Evolutionary conservation across 2,113 vertebrate species (phyloP).

Genomic region (Oophaga pumilio): DNA sequence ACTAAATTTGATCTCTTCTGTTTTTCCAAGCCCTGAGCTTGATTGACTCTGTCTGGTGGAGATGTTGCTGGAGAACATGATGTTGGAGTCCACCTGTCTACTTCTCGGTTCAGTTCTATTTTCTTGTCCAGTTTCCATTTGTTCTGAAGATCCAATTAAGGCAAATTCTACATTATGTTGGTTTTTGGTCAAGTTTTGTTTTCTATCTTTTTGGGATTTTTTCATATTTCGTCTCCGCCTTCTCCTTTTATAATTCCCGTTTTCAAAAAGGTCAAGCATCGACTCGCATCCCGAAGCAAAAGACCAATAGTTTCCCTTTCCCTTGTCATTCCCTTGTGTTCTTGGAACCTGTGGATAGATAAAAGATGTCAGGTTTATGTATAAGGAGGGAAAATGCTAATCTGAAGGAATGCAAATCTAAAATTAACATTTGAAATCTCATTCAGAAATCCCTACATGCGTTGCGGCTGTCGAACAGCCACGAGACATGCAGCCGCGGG

Average conservation of each 20-base stretch:
- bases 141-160: constrained; percentile 25
- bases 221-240: constrained; percentile 83
- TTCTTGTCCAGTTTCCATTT: constrained; percentile 62
- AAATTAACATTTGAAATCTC: background rate
- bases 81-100: constrained; percentile 66
- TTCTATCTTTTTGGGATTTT: constrained; percentile 75
- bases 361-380: constrained; percentile 33
- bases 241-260: constrained; percentile 90
- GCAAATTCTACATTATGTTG: constrained; percentile 44
- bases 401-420: background rate
- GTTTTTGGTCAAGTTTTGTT: constrained; percentile 24
- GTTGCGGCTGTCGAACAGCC: too few relatives aligned
- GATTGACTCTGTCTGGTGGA: constrained; percentile 67
- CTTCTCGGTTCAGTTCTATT: constrained; percentile 47
- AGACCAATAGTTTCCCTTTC: constrained; percentile 98
- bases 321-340: constrained; percentile 91
- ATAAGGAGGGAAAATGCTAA: background rate
- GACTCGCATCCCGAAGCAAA: constrained; percentile 93
- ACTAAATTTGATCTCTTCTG: constrained; percentile 93
- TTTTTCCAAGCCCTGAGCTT: constrained; percentile 71
- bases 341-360: constrained; percentile 84
- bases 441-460: too few relatives aligned
- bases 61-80: constrained; percentile 70
- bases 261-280: constrained; percentile 96
- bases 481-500: too few relatives aligned